Evolutionary conservation across 2,888 invertebrate species (phyloP).

Genomic region (Caenorhabditis virilis): DNA sequence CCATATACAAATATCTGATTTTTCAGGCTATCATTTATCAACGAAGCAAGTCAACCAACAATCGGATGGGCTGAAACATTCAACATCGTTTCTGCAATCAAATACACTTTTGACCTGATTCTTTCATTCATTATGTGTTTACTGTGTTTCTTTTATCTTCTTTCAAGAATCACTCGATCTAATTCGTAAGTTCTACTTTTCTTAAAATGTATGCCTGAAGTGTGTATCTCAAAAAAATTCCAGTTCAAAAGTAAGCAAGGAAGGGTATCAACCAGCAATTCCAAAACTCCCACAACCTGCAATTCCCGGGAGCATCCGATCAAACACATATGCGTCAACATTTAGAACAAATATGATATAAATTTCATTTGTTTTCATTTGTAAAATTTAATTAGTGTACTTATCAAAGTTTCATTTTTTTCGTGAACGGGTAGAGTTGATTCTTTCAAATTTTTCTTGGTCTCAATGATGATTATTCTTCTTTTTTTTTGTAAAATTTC

Average conservation of each 20-base stretch:
- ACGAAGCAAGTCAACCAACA: constrained; percentile 46
- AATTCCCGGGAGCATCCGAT: constrained; percentile 42
- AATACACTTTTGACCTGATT: constrained; percentile 40
- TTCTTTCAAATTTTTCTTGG: no score
- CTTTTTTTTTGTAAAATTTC: no score
- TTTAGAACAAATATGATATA: constrained; percentile 23
- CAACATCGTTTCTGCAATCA: constrained; percentile 50
- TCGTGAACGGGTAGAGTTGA: no score
- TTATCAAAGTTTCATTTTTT: no score
- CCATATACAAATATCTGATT: neutral
- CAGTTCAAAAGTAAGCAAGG: constrained; percentile 47
- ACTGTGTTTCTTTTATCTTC: constrained; percentile 22
- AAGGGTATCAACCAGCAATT: constrained; percentile 57
- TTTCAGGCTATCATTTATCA: constrained; percentile 42
- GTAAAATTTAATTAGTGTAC: no score
- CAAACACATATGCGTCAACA: constrained; percentile 46
- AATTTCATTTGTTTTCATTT: no score
- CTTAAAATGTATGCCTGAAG: constrained; percentile 4
- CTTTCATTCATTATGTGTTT: constrained; percentile 35
- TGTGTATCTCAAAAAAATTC: constrained; percentile 7
- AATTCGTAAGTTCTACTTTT: constrained; percentile 21
- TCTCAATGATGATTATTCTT: no score
- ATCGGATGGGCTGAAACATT: constrained; percentile 41
- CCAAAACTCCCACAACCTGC: constrained; percentile 40
- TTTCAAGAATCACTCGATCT: constrained; percentile 25